Evolutionary conservation across 1,140 invertebrate genomes (phyloP), one percentile per base, ranked within the genome.

Genomic region (Dreissena polymorpha): DNA sequence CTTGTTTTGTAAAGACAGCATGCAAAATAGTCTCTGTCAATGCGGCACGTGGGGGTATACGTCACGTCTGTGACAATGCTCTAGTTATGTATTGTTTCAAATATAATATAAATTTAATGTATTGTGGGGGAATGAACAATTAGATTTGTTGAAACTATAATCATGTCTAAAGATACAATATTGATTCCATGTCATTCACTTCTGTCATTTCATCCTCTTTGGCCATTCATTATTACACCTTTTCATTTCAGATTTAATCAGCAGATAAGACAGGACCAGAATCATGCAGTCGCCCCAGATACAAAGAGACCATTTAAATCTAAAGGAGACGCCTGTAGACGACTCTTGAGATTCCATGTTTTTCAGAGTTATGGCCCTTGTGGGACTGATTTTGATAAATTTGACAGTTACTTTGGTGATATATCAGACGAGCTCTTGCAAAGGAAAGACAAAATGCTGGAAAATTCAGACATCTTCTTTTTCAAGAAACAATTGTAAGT

Each of bases 401-500:
- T 96, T 78, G 96, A 97, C 89, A 94, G 95, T 85, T 94, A 95
- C 85, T 97, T 97, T 92, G 95, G 96, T 86, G 93, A 95, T 85
- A 95, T 96, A 10, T 95, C 96, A 0, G 93, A 95, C 88, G 95
- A 95, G 89, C 94, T 97, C 70, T 93, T 97, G 16, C 95, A 95
- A 77, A 97, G 96, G 93, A 96, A 96, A 89, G 94, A 94, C 18
- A 93, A 94, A 65, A 95, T 98, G 94, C 95, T 95, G 85, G 95
- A 95, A 87, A 97, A 92, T 97, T 96, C 91, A 95, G 95, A 69
- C 95, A 95, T 89, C 93, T 97, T 18, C 91, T 97, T n/a, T 91
- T 97, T 67, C 96, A 96, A 92, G 96, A 97, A 86, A 97, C 96
- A 88, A 96, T 96, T 95, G 96, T 97, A 93, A 94, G 94, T 69